Evolutionary conservation across 2,888 invertebrate genomes (phyloP).

Genomic region (Hirtodrosophila duncani): DNA sequence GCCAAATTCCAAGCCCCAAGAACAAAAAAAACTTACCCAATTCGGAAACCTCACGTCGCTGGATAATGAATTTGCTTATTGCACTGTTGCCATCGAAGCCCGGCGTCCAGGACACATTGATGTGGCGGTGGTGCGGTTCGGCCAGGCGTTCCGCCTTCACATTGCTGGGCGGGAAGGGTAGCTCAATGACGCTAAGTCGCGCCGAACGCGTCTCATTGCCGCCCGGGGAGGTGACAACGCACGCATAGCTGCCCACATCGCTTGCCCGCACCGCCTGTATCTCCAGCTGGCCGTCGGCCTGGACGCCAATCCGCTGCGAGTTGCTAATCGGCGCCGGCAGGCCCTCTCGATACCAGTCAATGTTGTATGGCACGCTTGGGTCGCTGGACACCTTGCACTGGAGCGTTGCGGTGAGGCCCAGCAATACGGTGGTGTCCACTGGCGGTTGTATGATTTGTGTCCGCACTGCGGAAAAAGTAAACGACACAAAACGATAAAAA

Average conservation of each 20-base stretch:
- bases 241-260: conserved; percentile 96
- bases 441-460: conserved; percentile 97
- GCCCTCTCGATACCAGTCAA: conserved; percentile 93
- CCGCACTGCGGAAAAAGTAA: conserved; percentile 82
- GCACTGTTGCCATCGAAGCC: conserved; percentile 99
- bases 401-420: conserved; percentile 94
- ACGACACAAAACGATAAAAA: conserved; percentile 1
- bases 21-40: conserved; percentile 82
- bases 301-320: conserved; percentile 86
- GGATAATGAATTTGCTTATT: conserved; percentile 93
- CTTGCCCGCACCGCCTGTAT: conserved; percentile 93
- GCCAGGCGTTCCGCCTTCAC: conserved; percentile 87
- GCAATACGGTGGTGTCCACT: conserved; percentile 92
- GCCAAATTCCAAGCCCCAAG: conserved; percentile 22
- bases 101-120: conserved; percentile 95
- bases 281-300: conserved; percentile 90
- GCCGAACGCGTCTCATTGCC: conserved; percentile 95
- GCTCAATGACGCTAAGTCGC: conserved; percentile 91
- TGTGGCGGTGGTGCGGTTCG: conserved; percentile 85
- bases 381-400: conserved; percentile 97
- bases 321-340: conserved; percentile 82
- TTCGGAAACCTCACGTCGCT: conserved; percentile 92
- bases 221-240: conserved; percentile 91
- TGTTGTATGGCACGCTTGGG: conserved; percentile 89
- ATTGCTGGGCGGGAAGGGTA: conserved; percentile 95